Conservation (phyloP, 2,797 vertebrate genomes). For the Catostomus latipinnis region DNA sequence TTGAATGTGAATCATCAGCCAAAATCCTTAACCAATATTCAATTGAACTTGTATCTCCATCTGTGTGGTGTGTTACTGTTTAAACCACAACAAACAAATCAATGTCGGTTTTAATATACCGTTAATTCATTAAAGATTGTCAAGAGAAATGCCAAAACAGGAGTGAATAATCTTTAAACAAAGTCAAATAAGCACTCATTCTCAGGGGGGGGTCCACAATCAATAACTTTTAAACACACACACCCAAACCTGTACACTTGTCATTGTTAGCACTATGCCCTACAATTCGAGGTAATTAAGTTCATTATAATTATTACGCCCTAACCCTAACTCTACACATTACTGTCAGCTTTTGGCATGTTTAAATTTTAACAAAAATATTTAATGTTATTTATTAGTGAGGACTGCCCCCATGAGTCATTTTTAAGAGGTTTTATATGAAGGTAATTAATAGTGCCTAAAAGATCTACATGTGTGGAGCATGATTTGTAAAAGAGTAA, state of each 20-base stretch:
- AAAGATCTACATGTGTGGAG: too few species aligned
- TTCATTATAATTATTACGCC: neutral
- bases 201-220: too few species aligned
- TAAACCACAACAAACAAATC: conserved; percentile 35
- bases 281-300: neutral
- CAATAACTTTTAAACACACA: too few species aligned
- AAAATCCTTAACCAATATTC: conserved; percentile 15
- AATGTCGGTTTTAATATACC: conserved; percentile 32
- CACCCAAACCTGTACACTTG: too few species aligned
- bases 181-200: conserved; percentile 11
- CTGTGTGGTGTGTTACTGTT: neutral
- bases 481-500: too few species aligned
- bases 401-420: neutral
- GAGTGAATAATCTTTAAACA: conserved; percentile 28
- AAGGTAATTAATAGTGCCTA: too few species aligned
- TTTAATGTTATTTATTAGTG: neutral
- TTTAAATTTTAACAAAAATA: conserved; percentile 2
- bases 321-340: too few species aligned
- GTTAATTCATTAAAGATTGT: conserved; percentile 40
- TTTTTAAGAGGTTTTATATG: neutral
- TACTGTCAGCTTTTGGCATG: neutral
- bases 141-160: conserved; percentile 23
- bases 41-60: conserved; percentile 15
- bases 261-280: too few species aligned
- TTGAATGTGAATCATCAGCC: conserved; percentile 13